Conservation (phyloP, 2,888 invertebrate species). For the Lasioglossum villosulum region DNA sequence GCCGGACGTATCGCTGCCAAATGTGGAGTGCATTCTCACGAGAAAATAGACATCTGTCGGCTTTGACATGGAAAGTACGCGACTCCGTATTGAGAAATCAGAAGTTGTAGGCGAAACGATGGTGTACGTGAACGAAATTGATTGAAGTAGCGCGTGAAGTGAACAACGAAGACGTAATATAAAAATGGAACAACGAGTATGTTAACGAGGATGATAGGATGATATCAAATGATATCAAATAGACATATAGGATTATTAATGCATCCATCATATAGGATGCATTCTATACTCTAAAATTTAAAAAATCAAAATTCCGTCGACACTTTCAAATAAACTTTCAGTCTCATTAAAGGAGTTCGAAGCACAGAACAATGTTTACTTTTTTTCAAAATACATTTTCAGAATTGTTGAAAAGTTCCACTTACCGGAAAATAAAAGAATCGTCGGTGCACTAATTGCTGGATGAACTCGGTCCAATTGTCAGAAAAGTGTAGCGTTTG, state of each 20-base stretch:
- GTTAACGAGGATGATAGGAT: too few relatives aligned
- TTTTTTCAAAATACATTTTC: neutral
- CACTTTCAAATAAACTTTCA: neutral
- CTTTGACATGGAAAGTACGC: slow-evolving; percentile 31
- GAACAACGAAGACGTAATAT: neutral
- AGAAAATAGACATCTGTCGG: neutral
- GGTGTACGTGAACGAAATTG: slow-evolving; percentile 45
- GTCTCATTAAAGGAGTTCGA: neutral
- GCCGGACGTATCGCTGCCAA: slow-evolving; percentile 12
- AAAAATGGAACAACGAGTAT: neutral
- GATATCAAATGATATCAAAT: too few relatives aligned
- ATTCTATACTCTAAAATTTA: neutral
- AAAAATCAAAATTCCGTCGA: neutral
- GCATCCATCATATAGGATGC: too few relatives aligned
- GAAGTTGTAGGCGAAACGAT: neutral
- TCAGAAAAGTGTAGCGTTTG: neutral
- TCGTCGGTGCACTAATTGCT: neutral
- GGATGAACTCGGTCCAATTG: neutral
- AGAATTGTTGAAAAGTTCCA: neutral
- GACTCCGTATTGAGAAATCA: neutral
- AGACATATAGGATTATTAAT: too few relatives aligned
- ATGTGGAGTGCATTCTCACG: slow-evolving; percentile 24
- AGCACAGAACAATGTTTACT: neutral
- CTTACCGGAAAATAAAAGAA: neutral
- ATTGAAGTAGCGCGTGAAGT: neutral